A percentile compares a stretch with the other conserved stretches of the same genome.
phyloP scores from a whole-genome alignment of 2,888 invertebrate species.

The Cataglyphis rosenhaueri region DNA sequence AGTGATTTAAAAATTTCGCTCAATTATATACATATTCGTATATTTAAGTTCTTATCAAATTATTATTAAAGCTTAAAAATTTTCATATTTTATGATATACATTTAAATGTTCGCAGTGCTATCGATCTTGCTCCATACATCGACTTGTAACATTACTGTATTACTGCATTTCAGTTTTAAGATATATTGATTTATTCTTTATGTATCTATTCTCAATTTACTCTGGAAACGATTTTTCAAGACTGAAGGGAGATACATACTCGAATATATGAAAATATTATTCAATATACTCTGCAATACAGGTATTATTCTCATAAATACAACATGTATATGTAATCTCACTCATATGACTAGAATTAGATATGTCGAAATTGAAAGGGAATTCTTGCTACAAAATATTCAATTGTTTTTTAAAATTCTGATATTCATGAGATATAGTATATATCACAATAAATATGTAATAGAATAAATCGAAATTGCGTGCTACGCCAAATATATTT shows the following conservation, averaged over 20 bases:
- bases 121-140: constrained; percentile 27
- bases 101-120: constrained; percentile 33
- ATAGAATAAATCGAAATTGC: constrained; percentile 45
- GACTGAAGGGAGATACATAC: constrained; percentile 22
- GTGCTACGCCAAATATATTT: constrained; percentile 52
- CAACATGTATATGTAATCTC: constrained; percentile 4
- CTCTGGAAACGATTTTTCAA: constrained; percentile 24
- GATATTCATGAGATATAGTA: neutral
- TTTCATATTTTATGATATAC: constrained; percentile 31
- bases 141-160: constrained; percentile 4
- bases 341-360: constrained; percentile 18
- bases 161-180: constrained; percentile 19
- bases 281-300: constrained; percentile 17
- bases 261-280: constrained; percentile 36
- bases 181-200: constrained; percentile 10
- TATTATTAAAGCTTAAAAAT: constrained; percentile 34
- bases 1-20: constrained; percentile 32
- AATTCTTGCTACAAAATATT: constrained; percentile 30
- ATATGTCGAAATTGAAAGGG: neutral
- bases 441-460: neutral
- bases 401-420: constrained; percentile 22
- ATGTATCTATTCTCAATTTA: constrained; percentile 9
- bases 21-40: constrained; percentile 12
- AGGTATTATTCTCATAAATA: constrained; percentile 34
- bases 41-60: constrained; percentile 9